phyloP scores from a whole-genome alignment of 2,888 invertebrate genomes.

The Ischnura elegans region DNA sequence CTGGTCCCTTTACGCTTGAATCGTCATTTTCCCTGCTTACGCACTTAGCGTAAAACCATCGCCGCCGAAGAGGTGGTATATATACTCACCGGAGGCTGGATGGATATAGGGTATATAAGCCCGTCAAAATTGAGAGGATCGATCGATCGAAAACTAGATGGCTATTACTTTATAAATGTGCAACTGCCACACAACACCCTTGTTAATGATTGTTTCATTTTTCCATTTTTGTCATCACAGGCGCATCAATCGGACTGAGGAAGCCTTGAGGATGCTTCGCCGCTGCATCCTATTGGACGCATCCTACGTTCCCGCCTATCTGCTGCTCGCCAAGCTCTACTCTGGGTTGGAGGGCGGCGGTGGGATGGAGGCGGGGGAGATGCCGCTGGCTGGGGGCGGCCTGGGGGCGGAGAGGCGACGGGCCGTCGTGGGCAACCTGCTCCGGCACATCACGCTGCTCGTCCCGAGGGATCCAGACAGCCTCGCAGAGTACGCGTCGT shows the following conservation, averaged over 20 bases:
- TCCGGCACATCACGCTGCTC: conserved; percentile 83
- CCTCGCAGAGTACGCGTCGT: conserved; percentile 85
- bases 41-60: too few species aligned
- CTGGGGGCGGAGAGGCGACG: conserved; percentile 76
- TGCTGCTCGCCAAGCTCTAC: conserved; percentile 83
- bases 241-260: conserved; percentile 83
- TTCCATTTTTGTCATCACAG: conserved; percentile 77
- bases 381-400: not conserved
- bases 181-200: too few species aligned
- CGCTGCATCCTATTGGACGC: conserved; percentile 85
- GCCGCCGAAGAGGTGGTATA: too few species aligned
- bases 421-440: conserved; percentile 77
- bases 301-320: conserved; percentile 85
- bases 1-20: too few species aligned
- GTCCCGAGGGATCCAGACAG: conserved; percentile 86
- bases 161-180: too few species aligned
- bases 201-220: not conserved
- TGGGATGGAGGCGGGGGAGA: not conserved
- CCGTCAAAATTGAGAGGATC: too few species aligned
- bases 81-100: too few species aligned
- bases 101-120: too few species aligned
- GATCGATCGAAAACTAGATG: too few species aligned
- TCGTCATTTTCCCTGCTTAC: too few species aligned
- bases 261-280: conserved; percentile 85
- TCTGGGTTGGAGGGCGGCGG: conserved; percentile 73